Evolutionary conservation across 2,113 vertebrate genomes (phyloP).

Genomic region (Charina bottae): DNA sequence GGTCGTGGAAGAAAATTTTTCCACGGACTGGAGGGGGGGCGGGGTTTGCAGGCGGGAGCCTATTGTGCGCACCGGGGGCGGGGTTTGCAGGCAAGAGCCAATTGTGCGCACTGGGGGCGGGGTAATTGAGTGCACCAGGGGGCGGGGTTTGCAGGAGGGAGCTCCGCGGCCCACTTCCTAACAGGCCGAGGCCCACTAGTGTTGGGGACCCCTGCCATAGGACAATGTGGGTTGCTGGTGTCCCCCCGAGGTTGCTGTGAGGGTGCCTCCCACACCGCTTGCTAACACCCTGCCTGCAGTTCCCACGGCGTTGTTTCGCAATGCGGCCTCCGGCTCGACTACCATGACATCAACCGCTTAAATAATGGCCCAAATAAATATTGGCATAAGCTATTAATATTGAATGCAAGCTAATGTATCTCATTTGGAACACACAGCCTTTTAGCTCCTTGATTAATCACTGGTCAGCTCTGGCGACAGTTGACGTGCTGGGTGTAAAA

Average conservation of each 20-base stretch:
- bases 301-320: not conserved
- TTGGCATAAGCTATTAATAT: constrained; percentile 20
- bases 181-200: no score
- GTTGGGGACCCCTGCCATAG: no score
- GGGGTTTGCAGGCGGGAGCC: no score
- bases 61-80: no score
- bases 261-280: not conserved
- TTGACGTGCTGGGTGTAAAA: not conserved
- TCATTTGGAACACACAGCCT: constrained; percentile 1
- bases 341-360: constrained; percentile 18
- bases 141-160: no score
- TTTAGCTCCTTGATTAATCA: constrained; percentile 27
- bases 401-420: constrained; percentile 29
- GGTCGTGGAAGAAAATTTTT: no score
- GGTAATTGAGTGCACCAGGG: no score
- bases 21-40: no score
- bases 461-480: not conserved
- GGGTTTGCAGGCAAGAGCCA: no score
- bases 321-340: not conserved
- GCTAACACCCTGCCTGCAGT: not conserved
- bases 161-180: no score
- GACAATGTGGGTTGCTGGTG: not conserved
- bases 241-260: not conserved
- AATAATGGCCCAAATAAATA: constrained; percentile 3
- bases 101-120: no score